Evolutionary conservation across 2,113 vertebrate species (phyloP).

Genomic region (Cygnus atratus): DNA sequence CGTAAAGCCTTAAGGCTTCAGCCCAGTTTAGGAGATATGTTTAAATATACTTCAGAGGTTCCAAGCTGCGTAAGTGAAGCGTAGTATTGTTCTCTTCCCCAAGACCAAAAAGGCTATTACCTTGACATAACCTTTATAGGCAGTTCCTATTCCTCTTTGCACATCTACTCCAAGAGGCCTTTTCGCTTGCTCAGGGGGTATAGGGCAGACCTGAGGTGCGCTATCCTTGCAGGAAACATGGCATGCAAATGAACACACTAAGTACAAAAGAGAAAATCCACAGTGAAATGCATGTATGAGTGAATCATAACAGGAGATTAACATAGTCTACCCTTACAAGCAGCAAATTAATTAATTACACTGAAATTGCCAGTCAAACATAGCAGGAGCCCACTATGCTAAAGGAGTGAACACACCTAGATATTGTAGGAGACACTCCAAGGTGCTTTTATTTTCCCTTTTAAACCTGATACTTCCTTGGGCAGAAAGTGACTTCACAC

Average conservation of each 20-base stretch:
- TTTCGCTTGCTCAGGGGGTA: slow-evolving; percentile 94
- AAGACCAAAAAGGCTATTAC: slow-evolving; percentile 74
- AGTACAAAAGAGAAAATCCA: slow-evolving; percentile 48
- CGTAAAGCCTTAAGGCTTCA: slow-evolving; percentile 12
- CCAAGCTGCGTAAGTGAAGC: neutral
- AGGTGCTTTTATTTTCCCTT: neutral
- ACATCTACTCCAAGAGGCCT: slow-evolving; percentile 95
- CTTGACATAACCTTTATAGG: slow-evolving; percentile 96
- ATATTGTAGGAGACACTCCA: neutral
- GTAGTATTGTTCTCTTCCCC: neutral
- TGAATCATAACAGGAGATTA: slow-evolving; percentile 8
- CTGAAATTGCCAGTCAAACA: neutral
- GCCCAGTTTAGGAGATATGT: neutral
- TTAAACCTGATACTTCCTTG: neutral
- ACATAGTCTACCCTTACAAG: neutral
- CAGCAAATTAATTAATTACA: neutral
- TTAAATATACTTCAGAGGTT: slow-evolving; percentile 10
- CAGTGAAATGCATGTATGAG: slow-evolving; percentile 22
- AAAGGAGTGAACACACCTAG: neutral
- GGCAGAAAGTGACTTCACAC: neutral
- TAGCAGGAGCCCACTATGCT: neutral
- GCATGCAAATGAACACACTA: slow-evolving; percentile 96
- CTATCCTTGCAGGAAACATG: slow-evolving; percentile 94
- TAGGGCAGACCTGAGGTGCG: slow-evolving; percentile 92
- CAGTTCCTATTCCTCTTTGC: slow-evolving; percentile 94